phyloP scores from a whole-genome alignment of 2,888 invertebrate genomes.

The Aleiodes leptofemur region DNA sequence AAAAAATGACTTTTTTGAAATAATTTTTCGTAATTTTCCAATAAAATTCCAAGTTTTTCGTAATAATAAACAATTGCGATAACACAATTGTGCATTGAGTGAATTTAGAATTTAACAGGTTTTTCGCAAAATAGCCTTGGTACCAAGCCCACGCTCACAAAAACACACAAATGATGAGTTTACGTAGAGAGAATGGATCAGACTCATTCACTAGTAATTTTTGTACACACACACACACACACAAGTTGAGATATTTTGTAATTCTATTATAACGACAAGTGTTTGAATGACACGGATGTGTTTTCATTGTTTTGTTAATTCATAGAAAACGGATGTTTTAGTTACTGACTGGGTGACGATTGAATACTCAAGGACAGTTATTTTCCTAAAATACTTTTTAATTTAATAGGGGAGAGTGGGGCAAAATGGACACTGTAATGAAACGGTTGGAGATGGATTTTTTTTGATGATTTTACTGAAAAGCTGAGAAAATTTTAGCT shows the following conservation, averaged over 20 bases:
- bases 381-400: background rate
- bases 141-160: conserved; percentile 14
- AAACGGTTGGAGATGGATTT: too few species aligned
- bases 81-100: conserved; percentile 17
- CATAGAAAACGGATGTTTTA: conserved; percentile 1
- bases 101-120: background rate
- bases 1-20: too few species aligned
- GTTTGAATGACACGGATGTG: conserved; percentile 6
- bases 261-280: conserved; percentile 4
- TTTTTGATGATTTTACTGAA: too few species aligned
- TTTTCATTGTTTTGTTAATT: background rate
- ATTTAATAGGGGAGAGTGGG: background rate
- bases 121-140: conserved; percentile 6
- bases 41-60: background rate
- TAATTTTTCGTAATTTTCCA: background rate
- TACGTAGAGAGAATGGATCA: conserved; percentile 18
- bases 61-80: conserved; percentile 11
- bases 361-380: background rate
- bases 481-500: too few species aligned
- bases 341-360: background rate
- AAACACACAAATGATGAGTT: background rate
- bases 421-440: too few species aligned
- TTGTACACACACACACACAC: background rate
- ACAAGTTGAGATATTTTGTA: background rate
- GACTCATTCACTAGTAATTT: conserved; percentile 22